Percentiles rank a stretch among this genome's conserved stretches.
Evolutionary conservation across 2,888 invertebrate genomes (phyloP).

Genomic region (Neoaliturus tenellus): DNA sequence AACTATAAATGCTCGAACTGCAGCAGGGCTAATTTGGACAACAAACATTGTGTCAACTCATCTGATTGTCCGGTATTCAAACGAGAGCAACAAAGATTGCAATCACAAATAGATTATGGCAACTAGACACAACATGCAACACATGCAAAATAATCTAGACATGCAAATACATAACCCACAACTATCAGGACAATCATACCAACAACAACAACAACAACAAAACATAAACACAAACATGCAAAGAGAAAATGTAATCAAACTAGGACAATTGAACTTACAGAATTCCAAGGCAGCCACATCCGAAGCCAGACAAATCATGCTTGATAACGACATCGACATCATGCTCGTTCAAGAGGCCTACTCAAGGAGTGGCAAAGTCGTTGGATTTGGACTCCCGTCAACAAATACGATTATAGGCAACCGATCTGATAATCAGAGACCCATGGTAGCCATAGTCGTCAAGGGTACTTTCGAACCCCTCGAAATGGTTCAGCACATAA

Average conservation of each 20-base stretch:
- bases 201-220: too few relatives aligned
- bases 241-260: too few relatives aligned
- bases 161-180: not conserved
- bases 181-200: too few relatives aligned
- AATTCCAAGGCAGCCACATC: not conserved
- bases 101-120: not conserved
- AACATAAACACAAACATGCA: too few relatives aligned
- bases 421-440: not conserved
- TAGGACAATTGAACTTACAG: slow-evolving; percentile 24
- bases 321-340: not conserved
- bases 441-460: not conserved
- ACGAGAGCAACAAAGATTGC: not conserved
- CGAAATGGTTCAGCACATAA: not conserved
- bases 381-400: not conserved
- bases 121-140: not conserved
- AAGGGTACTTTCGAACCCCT: not conserved
- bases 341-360: slow-evolving; percentile 31
- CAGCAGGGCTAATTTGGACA: not conserved
- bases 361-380: not conserved
- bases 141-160: not conserved
- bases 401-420: not conserved
- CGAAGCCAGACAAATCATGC: slow-evolving; percentile 13
- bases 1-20: slow-evolving; percentile 17
- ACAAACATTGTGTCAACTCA: not conserved
- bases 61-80: not conserved